Evolutionary conservation across 2,113 vertebrate species (phyloP).

Genomic region (Chrysemys picta): DNA sequence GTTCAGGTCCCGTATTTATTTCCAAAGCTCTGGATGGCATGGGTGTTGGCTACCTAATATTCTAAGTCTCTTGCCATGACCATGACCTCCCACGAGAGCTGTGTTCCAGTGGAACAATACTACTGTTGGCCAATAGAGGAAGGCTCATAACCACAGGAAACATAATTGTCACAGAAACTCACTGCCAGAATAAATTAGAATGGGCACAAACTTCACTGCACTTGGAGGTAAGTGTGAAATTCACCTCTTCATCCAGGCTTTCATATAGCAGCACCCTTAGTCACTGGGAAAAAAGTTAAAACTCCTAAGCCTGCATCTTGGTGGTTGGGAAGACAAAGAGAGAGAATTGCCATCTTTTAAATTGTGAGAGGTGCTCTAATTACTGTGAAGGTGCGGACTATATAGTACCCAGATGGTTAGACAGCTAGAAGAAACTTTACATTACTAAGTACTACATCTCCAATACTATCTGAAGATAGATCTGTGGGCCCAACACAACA

Average conservation of each 20-base stretch:
- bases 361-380: conserved; percentile 15
- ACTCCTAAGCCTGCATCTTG: conserved; percentile 16
- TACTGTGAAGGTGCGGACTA: too few relatives aligned
- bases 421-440: too few relatives aligned
- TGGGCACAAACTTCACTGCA: not conserved
- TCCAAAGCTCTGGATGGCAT: not conserved
- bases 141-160: not conserved
- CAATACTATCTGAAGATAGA: not conserved
- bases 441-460: not conserved
- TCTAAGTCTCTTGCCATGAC: not conserved
- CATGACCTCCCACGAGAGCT: not conserved
- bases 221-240: not conserved
- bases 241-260: not conserved
- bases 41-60: not conserved
- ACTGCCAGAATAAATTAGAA: not conserved
- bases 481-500: not conserved
- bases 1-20: not conserved
- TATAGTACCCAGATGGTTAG: too few relatives aligned
- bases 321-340: conserved; percentile 24
- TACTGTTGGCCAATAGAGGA: not conserved
- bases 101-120: not conserved
- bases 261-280: not conserved
- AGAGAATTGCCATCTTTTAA: conserved; percentile 30
- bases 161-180: not conserved
- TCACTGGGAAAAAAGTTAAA: conserved; percentile 44